phyloP scores from a whole-genome alignment of 2,888 invertebrate genomes.

The Rhodophaea formosa region DNA sequence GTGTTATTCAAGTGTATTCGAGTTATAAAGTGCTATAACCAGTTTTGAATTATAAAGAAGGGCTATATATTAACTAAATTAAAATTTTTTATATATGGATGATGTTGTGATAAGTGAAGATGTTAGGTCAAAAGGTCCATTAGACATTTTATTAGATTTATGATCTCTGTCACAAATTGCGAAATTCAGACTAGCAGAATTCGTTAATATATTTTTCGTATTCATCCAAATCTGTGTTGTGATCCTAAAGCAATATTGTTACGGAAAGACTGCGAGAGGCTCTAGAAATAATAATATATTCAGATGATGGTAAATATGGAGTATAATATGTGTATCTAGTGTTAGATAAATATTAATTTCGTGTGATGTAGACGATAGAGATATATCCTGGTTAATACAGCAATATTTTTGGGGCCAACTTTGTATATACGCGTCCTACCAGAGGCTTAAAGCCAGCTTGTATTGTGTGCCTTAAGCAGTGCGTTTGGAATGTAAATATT shows the following conservation, averaged over 20 bases:
- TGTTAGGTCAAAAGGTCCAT: constrained; percentile 13
- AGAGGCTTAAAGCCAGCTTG: constrained; percentile 65
- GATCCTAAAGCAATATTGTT: constrained; percentile 59
- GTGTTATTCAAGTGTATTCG: constrained; percentile 14
- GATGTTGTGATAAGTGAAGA: constrained; percentile 31
- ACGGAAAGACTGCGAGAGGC: constrained; percentile 69
- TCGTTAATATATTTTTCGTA: constrained; percentile 28
- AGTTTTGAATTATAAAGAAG: not conserved
- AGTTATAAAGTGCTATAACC: constrained; percentile 11
- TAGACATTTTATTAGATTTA: constrained; percentile 21
- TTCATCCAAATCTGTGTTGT: constrained; percentile 52
- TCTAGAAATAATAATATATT: constrained; percentile 52
- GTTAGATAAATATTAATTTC: constrained; percentile 26
- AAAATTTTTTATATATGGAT: constrained; percentile 43
- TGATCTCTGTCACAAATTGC: constrained; percentile 29
- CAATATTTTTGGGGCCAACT: constrained; percentile 68
- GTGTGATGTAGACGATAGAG: constrained; percentile 37
- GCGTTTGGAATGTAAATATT: constrained; percentile 59
- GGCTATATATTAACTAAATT: constrained; percentile 21
- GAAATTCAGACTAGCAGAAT: constrained; percentile 11
- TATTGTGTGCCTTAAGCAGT: constrained; percentile 68
- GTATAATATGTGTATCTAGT: constrained; percentile 35
- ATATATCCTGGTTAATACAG: constrained; percentile 27
- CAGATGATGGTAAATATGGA: constrained; percentile 32
- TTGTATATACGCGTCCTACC: constrained; percentile 52